phyloP scores from a whole-genome alignment of 2,888 invertebrate species.

The Eilema griseolum region DNA sequence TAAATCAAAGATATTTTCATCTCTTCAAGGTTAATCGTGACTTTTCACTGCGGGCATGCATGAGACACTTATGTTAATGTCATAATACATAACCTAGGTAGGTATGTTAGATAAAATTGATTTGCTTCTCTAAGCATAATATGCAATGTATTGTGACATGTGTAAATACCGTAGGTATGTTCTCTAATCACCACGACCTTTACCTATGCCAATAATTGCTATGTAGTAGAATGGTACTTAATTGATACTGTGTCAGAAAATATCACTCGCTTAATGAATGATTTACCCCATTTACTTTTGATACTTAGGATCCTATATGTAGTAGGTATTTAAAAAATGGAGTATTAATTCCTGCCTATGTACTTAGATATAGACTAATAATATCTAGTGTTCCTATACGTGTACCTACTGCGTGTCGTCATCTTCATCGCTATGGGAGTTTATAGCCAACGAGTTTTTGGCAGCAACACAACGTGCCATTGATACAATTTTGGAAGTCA shows the following conservation, averaged over 20 bases:
- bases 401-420: background rate
- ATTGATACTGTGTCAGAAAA: background rate
- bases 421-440: background rate
- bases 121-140: background rate
- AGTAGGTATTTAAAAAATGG: background rate
- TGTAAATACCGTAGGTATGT: background rate
- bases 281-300: background rate
- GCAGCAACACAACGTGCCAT: background rate
- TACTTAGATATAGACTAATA: too few species aligned
- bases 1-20: too few species aligned
- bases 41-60: too few species aligned
- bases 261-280: background rate
- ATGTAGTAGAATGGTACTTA: background rate
- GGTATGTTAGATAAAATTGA: background rate
- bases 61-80: too few species aligned
- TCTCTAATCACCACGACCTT: background rate
- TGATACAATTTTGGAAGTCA: background rate
- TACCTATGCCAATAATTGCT: constrained; percentile 1
- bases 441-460: constrained; percentile 1
- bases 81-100: too few species aligned
- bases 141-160: background rate
- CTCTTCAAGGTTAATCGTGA: too few species aligned
- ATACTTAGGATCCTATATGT: background rate
- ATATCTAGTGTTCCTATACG: too few species aligned
- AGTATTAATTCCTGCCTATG: background rate